Percentiles rank a stretch among this genome's conserved stretches.
Evolutionary conservation across 2,888 invertebrate species (phyloP).

Genomic region (Noctuana brunneofusca): DNA sequence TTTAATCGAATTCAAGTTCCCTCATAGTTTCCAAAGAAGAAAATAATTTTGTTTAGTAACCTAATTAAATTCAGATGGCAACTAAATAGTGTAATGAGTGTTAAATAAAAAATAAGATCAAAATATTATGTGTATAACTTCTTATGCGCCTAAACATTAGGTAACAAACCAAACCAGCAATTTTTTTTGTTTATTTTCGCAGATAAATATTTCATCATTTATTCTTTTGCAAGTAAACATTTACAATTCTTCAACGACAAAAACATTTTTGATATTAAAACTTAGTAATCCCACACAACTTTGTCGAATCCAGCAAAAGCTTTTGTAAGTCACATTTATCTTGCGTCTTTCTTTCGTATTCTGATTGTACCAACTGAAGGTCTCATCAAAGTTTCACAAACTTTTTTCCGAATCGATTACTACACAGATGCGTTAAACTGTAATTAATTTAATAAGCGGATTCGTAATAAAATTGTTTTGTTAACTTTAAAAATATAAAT

Average conservation of each 20-base stretch:
- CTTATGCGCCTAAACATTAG: no score
- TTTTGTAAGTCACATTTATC: constrained; percentile 56
- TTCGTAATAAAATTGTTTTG: not conserved
- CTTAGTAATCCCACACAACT: constrained; percentile 25
- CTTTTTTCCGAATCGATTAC: constrained; percentile 3
- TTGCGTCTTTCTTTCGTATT: constrained; percentile 55
- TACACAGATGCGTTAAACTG: not conserved
- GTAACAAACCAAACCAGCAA: no score
- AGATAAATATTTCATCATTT: not conserved
- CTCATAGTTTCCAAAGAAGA: no score
- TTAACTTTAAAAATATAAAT: not conserved
- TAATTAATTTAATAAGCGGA: not conserved
- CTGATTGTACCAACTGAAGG: constrained; percentile 55
- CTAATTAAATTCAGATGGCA: no score
- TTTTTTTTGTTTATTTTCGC: no score
- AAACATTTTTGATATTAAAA: constrained; percentile 22
- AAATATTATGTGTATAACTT: no score
- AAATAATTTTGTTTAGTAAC: no score
- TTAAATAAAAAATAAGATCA: no score
- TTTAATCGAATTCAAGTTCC: no score
- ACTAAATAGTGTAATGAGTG: no score
- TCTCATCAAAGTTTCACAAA: constrained; percentile 48
- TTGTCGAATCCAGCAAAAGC: constrained; percentile 47
- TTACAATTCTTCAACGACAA: constrained; percentile 11
- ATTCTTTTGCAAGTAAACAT: not conserved